Base-by-base conservation (phyloP, 2,797 vertebrate species). In the Centropyge bicolor region DNA sequence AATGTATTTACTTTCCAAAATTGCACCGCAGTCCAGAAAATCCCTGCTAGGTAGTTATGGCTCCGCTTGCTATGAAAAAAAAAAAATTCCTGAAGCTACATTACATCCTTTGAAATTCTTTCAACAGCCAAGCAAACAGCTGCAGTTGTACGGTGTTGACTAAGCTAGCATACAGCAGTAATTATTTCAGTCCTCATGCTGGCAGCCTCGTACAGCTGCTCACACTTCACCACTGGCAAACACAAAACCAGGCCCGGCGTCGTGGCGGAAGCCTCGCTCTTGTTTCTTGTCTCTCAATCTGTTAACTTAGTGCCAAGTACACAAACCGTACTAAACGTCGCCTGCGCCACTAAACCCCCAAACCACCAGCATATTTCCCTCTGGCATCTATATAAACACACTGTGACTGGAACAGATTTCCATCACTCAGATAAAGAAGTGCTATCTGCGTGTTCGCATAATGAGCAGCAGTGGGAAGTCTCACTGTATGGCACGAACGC, bases 121-220 rank as follows among this genome's bases (percentile, higher is more conserved):
- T 91, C 80, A 89, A 71, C 82, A 46, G 71, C 82, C 78, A 83
- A 86, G 81, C 71, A 92, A 93, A 89, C 93, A 92, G 92, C 91
- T 95, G 93, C 91, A 88, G 78, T 60, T 74, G 78, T 65, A 38
- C 52, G 36, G 27, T 35, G 78, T 77, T 81, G 78, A 91, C 74
- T 76, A 81, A 71, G 81, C 78, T 61, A 59, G 76, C 92, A 91
- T 81, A 55, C 80, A 86, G 90, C 86, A 83, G 89, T 85, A 83
- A 94, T 93, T 92, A 92, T 91, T 92, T 88, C 87, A 89, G 83
- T 87, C 71, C 76, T 88, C 80, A 62, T 66, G 83, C 86, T 89
- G 91, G 83, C 84, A 89, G 90, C 87, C 73, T 82, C 78, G 78
- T 84, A 71, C 92, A 93, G 93, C 90, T 93, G 93, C 88, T 92